Percentiles rank a stretch among this genome's conserved stretches.
These are phyloP conservation scores for Diabrotica undecimpunctata DNA, from an alignment of 1,140 invertebrate genomes.

Conservation along the genomic window DNA sequence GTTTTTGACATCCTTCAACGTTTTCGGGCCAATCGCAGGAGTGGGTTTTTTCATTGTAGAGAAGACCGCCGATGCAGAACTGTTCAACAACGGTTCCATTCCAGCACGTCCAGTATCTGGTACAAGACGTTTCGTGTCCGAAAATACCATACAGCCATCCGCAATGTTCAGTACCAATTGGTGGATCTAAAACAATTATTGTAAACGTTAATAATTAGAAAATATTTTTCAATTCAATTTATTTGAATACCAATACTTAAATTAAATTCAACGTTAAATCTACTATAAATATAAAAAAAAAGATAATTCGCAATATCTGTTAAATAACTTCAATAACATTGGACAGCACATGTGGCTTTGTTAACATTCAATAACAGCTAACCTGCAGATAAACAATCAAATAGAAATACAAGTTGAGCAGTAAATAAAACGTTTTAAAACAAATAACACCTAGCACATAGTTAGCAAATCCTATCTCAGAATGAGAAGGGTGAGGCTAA, in stretches of 20 bases:
- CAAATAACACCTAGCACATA: too few species aligned
- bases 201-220: background rate
- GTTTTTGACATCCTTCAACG: constrained; percentile 87
- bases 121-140: constrained; percentile 88
- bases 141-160: constrained; percentile 92
- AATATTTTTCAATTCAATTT: background rate
- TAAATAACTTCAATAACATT: too few species aligned
- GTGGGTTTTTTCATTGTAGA: constrained; percentile 86
- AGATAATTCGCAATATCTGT: too few species aligned
- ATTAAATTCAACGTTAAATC: too few species aligned
- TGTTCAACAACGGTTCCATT: constrained; percentile 89
- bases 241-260: background rate
- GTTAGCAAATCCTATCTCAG: too few species aligned
- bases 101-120: constrained; percentile 92
- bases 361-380: too few species aligned
- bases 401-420: too few species aligned
- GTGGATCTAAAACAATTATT: constrained; percentile 62
- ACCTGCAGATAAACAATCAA: too few species aligned
- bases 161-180: constrained; percentile 80
- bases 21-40: constrained; percentile 93
- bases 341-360: too few species aligned
- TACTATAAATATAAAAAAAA: too few species aligned
- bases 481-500: too few species aligned
- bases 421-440: too few species aligned
- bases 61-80: constrained; percentile 85